phyloP scores from a whole-genome alignment of 2,797 vertebrate species.

The Xiphorhynchus erythropygius region DNA sequence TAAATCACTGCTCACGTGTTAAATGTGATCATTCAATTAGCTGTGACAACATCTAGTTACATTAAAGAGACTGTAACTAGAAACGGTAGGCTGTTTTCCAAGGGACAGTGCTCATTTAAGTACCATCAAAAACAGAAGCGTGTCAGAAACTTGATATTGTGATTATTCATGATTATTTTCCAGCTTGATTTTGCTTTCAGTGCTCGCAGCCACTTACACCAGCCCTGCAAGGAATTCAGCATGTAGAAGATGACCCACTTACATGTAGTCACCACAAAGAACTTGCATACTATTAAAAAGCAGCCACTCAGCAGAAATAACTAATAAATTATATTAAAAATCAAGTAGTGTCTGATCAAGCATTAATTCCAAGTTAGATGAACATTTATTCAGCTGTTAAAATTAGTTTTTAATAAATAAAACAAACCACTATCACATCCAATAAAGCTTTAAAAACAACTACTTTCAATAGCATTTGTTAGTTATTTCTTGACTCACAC shows the following conservation, averaged over 20 bases:
- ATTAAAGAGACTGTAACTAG: background rate
- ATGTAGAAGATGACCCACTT: background rate
- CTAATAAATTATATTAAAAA: background rate
- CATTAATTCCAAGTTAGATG: background rate
- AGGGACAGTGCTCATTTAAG: background rate
- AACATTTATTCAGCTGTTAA: background rate
- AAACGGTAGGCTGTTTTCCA: background rate
- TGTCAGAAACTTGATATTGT: background rate
- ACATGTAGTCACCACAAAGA: rapidly evolving
- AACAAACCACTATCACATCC: background rate
- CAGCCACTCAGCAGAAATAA: background rate
- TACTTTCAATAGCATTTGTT: background rate
- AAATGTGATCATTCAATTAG: background rate
- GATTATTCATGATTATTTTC: background rate
- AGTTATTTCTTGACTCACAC: background rate
- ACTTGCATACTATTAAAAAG: background rate
- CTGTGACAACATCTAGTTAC: background rate
- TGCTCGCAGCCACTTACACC: background rate
- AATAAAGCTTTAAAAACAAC: background rate
- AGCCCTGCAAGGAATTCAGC: background rate
- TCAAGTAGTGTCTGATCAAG: background rate
- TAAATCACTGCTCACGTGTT: background rate
- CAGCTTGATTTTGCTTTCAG: background rate
- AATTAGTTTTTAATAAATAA: background rate
- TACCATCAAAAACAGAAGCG: background rate